phyloP scores from a whole-genome alignment of 2,888 invertebrate species.

The Agrotis clavis region DNA sequence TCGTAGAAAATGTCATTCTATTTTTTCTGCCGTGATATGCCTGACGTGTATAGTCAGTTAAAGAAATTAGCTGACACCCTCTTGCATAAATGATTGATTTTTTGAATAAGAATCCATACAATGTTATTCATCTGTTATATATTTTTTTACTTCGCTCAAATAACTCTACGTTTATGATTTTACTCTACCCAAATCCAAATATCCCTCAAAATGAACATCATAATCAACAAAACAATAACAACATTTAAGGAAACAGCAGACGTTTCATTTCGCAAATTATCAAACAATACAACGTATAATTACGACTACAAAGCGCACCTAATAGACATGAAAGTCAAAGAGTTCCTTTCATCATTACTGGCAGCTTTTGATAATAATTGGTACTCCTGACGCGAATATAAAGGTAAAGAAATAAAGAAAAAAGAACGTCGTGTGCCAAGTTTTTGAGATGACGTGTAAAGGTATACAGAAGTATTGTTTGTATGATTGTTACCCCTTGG shows the following conservation, averaged over 20 bases:
- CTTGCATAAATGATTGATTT: too few relatives aligned
- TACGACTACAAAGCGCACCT: constrained; percentile 52
- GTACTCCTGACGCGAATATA: constrained; percentile 47
- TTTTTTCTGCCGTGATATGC: too few relatives aligned
- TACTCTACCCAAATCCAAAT: background rate
- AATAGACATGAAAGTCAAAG: constrained; percentile 46
- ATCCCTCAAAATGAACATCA: constrained; percentile 7
- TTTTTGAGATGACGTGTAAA: constrained; percentile 23
- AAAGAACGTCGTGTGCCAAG: constrained; percentile 24
- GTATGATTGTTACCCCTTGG: background rate
- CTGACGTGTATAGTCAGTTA: too few relatives aligned
- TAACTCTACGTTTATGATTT: background rate
- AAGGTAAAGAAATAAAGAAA: constrained; percentile 1
- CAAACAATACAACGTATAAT: constrained; percentile 53
- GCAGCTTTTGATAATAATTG: constrained; percentile 55
- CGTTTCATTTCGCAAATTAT: constrained; percentile 46
- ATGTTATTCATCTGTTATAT: too few relatives aligned
- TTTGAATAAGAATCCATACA: too few relatives aligned
- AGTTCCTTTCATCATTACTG: constrained; percentile 50
- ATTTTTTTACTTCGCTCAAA: too few relatives aligned
- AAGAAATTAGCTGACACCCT: too few relatives aligned
- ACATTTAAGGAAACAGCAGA: constrained; percentile 22
- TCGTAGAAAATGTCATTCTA: too few relatives aligned
- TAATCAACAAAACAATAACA: constrained; percentile 18
- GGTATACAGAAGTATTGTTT: constrained; percentile 14